These are phyloP conservation scores for Caranx ignobilis DNA, from an alignment of 2,113 vertebrate genomes.

Conservation along the genomic window DNA sequence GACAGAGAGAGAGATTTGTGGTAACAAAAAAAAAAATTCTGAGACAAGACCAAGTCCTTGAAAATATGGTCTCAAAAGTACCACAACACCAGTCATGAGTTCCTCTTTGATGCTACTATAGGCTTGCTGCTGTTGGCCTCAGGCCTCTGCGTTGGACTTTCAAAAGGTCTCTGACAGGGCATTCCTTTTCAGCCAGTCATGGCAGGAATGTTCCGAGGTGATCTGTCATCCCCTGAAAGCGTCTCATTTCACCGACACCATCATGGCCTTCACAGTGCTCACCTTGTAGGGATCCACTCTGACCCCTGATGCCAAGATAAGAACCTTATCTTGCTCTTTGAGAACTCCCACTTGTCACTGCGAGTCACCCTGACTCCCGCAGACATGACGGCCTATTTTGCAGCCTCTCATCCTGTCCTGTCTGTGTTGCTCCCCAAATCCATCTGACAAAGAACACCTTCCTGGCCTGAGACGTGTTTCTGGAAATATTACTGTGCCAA, in stretches of 20 bases:
- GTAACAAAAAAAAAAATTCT: too few species aligned
- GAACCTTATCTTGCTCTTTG: slow-evolving; percentile 9
- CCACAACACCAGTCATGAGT: too few species aligned
- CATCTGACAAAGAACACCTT: not conserved
- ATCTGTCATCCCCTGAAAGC: not conserved
- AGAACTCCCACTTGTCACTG: slow-evolving; percentile 20
- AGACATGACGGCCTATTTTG: not conserved
- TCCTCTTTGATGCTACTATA: not conserved
- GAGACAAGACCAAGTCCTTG: too few species aligned
- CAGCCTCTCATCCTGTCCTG: not conserved
- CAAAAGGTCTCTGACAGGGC: not conserved
- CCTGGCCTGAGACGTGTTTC: not conserved
- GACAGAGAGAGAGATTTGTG: too few species aligned
- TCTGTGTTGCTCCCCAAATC: not conserved
- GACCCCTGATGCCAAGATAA: slow-evolving; percentile 1
- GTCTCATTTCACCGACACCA: too few species aligned
- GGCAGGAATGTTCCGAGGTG: not conserved
- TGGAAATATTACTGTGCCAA: slow-evolving; percentile 2
- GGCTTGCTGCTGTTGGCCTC: not conserved
- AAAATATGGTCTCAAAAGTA: too few species aligned
- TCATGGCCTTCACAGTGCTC: not conserved
- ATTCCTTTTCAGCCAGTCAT: not conserved
- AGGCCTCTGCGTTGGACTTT: not conserved
- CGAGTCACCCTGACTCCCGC: not conserved
- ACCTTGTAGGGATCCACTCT: not conserved